Conservation (phyloP, 2,888 invertebrate species). For the Cheilosia scutellata region DNA sequence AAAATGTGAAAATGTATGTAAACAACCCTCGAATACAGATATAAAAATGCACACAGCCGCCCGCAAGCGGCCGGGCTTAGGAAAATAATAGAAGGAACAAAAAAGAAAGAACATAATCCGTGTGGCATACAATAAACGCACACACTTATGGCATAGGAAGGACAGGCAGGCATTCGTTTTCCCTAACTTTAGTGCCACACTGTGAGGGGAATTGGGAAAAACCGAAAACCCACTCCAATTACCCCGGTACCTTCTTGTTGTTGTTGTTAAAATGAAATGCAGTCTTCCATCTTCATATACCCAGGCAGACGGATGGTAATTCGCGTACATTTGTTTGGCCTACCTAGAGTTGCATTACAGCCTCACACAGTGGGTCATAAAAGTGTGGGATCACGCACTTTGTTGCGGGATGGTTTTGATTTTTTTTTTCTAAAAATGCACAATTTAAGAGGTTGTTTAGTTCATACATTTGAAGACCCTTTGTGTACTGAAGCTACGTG, state of each 20-base stretch:
- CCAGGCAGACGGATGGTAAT: conserved; percentile 42
- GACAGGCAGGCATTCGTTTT: conserved; percentile 39
- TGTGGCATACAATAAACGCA: conserved; percentile 46
- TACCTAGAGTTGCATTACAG: conserved; percentile 14
- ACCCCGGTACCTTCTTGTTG: conserved; percentile 27
- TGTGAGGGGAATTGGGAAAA: conserved; percentile 52
- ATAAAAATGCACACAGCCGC: conserved; percentile 17
- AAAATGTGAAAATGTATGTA: conserved; percentile 52
- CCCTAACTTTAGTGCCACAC: conserved; percentile 20
- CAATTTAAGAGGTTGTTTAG: background rate
- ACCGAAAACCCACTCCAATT: conserved; percentile 38
- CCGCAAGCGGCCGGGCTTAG: conserved; percentile 48
- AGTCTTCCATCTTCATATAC: conserved; percentile 25
- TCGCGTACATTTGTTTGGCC: conserved; percentile 34
- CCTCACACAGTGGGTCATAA: conserved; percentile 29
- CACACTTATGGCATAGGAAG: conserved; percentile 29
- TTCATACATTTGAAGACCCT: too few species aligned
- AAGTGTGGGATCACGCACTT: conserved; percentile 18
- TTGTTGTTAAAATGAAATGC: conserved; percentile 49
- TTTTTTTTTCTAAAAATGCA: background rate
- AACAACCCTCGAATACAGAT: conserved; percentile 60
- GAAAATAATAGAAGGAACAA: conserved; percentile 20
- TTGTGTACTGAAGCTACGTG: too few species aligned
- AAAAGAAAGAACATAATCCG: conserved; percentile 22
- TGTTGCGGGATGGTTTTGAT: background rate